phyloP scores from a whole-genome alignment of 2,113 vertebrate species.

The Sporophila hypoxantha region DNA sequence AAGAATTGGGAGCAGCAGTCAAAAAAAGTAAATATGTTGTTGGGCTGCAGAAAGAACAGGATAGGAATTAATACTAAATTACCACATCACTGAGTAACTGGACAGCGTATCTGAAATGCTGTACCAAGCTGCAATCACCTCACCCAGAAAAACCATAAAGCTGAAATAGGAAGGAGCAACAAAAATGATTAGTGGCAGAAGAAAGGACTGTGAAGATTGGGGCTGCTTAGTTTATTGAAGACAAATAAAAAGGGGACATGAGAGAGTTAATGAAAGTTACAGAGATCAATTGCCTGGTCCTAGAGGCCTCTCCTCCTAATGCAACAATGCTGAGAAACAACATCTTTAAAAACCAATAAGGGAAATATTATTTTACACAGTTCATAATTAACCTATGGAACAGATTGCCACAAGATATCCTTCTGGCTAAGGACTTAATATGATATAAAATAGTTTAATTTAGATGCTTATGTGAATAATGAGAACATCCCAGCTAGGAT shows the following conservation, averaged over 20 bases:
- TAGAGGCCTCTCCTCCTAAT: background rate
- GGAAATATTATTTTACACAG: conserved; percentile 29
- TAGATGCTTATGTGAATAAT: conserved; percentile 41
- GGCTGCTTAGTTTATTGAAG: conserved; percentile 4
- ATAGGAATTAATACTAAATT: background rate
- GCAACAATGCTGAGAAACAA: conserved; percentile 8
- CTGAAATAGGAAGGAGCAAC: conserved; percentile 8
- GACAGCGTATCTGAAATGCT: background rate
- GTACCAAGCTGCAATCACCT: background rate
- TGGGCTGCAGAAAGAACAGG: background rate
- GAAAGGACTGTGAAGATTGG: background rate
- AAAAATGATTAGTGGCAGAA: conserved; percentile 32
- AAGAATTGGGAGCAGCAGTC: background rate
- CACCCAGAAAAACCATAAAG: background rate
- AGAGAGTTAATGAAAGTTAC: conserved; percentile 45
- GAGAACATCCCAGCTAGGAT: conserved; percentile 43
- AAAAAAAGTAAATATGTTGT: background rate
- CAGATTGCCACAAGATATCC: conserved; percentile 45
- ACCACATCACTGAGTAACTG: background rate
- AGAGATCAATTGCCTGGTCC: conserved; percentile 3
- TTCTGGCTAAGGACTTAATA: conserved; percentile 40
- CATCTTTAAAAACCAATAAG: conserved; percentile 16
- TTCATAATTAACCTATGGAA: conserved; percentile 49
- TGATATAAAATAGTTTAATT: conserved; percentile 51
- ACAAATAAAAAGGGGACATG: conserved; percentile 21